Base-by-base conservation (phyloP, 2,888 invertebrate genomes). In the Fabriciana adippe region DNA sequence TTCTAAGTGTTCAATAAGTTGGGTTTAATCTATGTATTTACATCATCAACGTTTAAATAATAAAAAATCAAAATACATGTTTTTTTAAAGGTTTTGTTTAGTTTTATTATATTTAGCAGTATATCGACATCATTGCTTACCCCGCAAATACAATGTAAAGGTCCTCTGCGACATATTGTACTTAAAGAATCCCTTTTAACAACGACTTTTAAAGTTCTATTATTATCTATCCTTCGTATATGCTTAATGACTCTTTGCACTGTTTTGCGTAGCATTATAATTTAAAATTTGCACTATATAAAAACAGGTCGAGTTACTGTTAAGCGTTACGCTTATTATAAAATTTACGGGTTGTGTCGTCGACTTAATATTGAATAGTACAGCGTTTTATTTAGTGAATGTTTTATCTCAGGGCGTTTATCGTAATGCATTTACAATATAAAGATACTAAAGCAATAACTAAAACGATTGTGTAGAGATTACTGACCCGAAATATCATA, bases 111-210 rank as follows among this genome's bases (percentile, higher is more conserved):
- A 41, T 41, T 41, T 41, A 41, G 2, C 11, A 41, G 8, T 41
- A 41, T 11, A 11, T 8, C 11, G 3, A 64, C 67, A 62, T 57
- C 54, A 55, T 26, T 8, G 35, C 89, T 88, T 81, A 92, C 92
- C 90, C 89, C 89, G 45, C 82, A 81, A 68, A 90, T 78, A 15
- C 89, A 88, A 73, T 90, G 89, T 66, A 91, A 81, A 8, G 90
- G 89, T 15, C 81, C 81, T 57, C 89, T 83, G 71, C 90, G 83
- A 70, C 84, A 83, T 68, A 86, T 81, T 0, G 90, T 87, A 76
- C 87, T 86, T 70, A 90, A 79, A 21, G 60, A 87, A 85, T 53
- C 79, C 71, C 86, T 81, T 62, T 79, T 80, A 61, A 86, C 67
- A n/a, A 81, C 81, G 63, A 83, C 77, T 66, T 85, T 87, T 67